Evolutionary conservation across 2,888 invertebrate species (phyloP).

Genomic region (Rotaria macrura): DNA sequence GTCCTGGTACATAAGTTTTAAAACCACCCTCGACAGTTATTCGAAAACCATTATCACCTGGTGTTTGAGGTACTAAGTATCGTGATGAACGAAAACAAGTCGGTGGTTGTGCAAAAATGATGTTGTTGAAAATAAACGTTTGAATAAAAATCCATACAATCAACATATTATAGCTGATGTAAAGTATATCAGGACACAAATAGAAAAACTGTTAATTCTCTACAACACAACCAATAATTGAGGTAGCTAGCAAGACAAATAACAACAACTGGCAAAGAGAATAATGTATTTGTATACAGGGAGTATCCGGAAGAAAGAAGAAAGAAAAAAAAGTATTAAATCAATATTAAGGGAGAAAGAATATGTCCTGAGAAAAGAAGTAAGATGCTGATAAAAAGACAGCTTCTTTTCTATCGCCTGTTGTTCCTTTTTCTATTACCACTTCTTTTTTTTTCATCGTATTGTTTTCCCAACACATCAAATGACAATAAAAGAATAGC

Average conservation of each 20-base stretch:
- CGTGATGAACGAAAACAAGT: slow-evolving; percentile 4
- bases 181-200: neutral
- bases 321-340: neutral
- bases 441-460: neutral
- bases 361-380: neutral
- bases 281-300: neutral
- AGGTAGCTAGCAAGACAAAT: neutral
- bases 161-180: neutral
- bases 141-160: neutral
- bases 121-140: neutral
- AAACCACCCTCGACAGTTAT: slow-evolving; percentile 23
- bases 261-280: neutral
- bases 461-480: neutral
- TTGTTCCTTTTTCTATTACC: neutral
- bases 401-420: neutral
- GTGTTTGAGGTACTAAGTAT: slow-evolving; percentile 21
- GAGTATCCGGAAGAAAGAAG: neutral
- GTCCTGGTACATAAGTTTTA: slow-evolving; percentile 23
- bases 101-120: neutral
- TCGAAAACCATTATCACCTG: slow-evolving; percentile 33
- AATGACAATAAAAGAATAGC: neutral
- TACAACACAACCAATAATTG: neutral
- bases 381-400: neutral
- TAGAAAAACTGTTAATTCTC: neutral
- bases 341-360: neutral